Conservation (phyloP, 2,888 invertebrate genomes). For the Cetonia aurata region DNA sequence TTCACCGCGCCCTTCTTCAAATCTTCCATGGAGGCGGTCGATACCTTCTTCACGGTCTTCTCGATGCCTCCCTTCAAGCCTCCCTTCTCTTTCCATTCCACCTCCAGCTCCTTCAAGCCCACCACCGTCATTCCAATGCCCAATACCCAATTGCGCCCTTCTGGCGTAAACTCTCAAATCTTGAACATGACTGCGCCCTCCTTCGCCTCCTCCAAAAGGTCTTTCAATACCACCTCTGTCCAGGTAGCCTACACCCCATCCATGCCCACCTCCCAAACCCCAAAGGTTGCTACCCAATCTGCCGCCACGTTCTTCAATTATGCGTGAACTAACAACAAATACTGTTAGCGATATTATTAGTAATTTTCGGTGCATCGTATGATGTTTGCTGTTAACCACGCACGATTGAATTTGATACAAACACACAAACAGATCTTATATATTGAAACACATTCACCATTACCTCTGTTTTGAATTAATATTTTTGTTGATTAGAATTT, state of each 20-base stretch:
- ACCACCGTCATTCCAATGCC: constrained; percentile 46
- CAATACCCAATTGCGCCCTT: constrained; percentile 30
- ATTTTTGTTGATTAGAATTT: constrained; percentile 12
- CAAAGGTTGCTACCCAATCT: neutral
- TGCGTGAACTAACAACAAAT: constrained; percentile 9
- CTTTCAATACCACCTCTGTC: neutral
- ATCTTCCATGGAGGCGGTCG: neutral
- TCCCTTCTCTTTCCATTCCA: constrained; percentile 17
- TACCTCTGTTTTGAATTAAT: constrained; percentile 18
- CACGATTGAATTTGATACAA: constrained; percentile 8
- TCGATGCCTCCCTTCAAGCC: constrained; percentile 5
- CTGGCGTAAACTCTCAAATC: constrained; percentile 28
- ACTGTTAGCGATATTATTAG: constrained; percentile 6
- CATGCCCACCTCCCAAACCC: neutral
- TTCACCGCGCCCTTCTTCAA: constrained; percentile 15
- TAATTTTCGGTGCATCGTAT: constrained; percentile 14
- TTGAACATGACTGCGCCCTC: constrained; percentile 11
- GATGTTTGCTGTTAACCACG: neutral
- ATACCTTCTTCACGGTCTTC: constrained; percentile 25
- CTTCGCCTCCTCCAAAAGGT: constrained; percentile 44
- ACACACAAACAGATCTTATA: constrained; percentile 15
- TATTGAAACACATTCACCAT: constrained; percentile 23
- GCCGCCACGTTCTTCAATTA: neutral
- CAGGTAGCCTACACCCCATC: neutral
- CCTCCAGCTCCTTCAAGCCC: constrained; percentile 30